Base-by-base conservation (phyloP, 2,113 vertebrate species). In the Mellivora capensis region DNA sequence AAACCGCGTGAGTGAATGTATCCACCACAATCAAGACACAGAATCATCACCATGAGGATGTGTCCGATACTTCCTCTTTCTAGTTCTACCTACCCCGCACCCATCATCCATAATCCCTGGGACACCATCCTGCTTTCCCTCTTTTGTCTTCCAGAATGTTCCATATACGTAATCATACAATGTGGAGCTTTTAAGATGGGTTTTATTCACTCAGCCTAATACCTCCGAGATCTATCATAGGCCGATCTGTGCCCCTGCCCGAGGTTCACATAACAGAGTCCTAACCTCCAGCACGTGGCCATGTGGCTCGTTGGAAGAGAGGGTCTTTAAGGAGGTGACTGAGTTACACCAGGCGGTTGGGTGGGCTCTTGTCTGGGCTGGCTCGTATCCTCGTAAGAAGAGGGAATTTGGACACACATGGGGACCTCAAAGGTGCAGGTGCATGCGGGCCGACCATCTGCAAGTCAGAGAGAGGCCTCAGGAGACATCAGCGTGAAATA, bases 51-150 rank as follows among this genome's bases (percentile, higher is more conserved):
- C 3, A 0, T 31, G 2, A 21, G 14, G 10, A 20, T 6, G 52
- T 52, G 31, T 29, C 25, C 13, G 7, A 6, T 13, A 5, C 77
- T 34, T 1, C 61, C 49, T 27, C 2, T 37, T 3, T 21, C 42
- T 2, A 15, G 52, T 59, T 27, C 20, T 5, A 15, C 59, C 49
- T 25, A 0, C 74, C 1, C 20, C 2, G 2, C 8, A 4, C 8
- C 39, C 13, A 0, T 74, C 25, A 1, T 4, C 34, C 11, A 1
- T 6, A 8, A 1, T 4, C 10, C 20, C 49, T 1, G 21, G n/a
- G 31, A 52, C 20, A 4, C 20, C 0, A 6, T 17, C 6, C 34
- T 64, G 54, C 20, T 7, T 27, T 29, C 77, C 77, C 7, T 34
- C 18, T n/a, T 20, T 18, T 27, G 54, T 29, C 44, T 0, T 20